Conservation (phyloP, 2,888 invertebrate genomes). For the Torymus aiolomorphi region DNA sequence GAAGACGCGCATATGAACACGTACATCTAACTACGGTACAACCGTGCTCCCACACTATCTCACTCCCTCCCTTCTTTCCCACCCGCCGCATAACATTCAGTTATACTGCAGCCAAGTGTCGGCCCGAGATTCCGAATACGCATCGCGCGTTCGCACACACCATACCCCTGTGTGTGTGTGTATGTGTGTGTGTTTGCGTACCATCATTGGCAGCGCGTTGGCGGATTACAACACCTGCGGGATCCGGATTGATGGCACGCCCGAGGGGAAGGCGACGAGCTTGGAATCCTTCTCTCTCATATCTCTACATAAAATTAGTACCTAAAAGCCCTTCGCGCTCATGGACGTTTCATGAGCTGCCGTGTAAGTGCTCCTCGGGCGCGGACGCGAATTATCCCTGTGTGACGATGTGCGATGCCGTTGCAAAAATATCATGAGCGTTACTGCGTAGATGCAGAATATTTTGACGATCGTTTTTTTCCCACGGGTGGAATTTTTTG, state of each 20-base stretch:
- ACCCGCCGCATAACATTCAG: constrained; percentile 51
- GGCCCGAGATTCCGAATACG: constrained; percentile 47
- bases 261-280: constrained; percentile 61
- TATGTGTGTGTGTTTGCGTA: background rate
- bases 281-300: constrained; percentile 62
- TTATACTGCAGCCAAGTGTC: constrained; percentile 60
- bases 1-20: too few species aligned
- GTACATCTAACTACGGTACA: too few species aligned
- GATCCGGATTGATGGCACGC: constrained; percentile 67
- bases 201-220: background rate
- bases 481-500: too few species aligned
- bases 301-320: constrained; percentile 75
- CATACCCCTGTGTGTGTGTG: constrained; percentile 3
- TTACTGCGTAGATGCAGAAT: too few species aligned
- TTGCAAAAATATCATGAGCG: too few species aligned
- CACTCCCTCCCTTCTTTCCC: background rate
- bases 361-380: constrained; percentile 39
- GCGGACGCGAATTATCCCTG: background rate
- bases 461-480: too few species aligned
- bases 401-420: too few species aligned
- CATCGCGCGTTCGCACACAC: constrained; percentile 61
- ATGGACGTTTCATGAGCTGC: constrained; percentile 52
- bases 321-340: constrained; percentile 72
- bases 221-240: constrained; percentile 70
- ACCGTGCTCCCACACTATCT: too few species aligned